Conservation (phyloP, 2,797 vertebrate species). For the Lemur catta region DNA sequence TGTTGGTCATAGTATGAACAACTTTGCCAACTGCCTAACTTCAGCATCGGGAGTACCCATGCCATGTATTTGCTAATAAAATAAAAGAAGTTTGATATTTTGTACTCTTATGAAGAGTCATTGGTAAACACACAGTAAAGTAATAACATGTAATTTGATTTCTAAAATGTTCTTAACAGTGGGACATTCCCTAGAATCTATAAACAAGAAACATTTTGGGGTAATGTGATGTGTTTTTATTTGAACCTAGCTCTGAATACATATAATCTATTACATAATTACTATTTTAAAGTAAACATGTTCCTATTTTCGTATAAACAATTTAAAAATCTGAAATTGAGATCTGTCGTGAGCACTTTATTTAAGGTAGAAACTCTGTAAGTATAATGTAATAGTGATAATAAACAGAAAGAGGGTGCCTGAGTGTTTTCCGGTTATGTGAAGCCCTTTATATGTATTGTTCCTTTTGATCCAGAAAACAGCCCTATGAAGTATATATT, state of each 20-base stretch:
- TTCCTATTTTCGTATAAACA: background rate
- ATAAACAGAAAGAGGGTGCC: background rate
- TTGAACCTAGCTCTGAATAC: background rate
- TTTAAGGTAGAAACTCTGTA: background rate
- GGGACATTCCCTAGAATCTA: background rate
- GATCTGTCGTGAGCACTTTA: background rate
- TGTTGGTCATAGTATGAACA: background rate
- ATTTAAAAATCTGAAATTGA: background rate
- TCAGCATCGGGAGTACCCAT: background rate
- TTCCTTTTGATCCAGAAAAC: conserved; percentile 1
- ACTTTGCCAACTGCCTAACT: background rate
- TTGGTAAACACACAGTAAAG: conserved; percentile 19
- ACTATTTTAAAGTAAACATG: background rate
- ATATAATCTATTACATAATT: background rate
- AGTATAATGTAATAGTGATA: background rate
- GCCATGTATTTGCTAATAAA: background rate
- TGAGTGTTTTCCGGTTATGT: background rate
- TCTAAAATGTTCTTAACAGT: conserved; percentile 5
- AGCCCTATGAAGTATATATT: background rate
- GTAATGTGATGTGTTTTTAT: background rate
- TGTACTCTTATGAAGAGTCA: background rate
- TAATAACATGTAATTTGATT: conserved; percentile 4
- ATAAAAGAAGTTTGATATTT: background rate
- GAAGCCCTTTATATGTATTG: background rate
- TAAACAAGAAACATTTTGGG: background rate